phyloP scores from a whole-genome alignment of 2,888 invertebrate species.

The Portevinia maculata region DNA sequence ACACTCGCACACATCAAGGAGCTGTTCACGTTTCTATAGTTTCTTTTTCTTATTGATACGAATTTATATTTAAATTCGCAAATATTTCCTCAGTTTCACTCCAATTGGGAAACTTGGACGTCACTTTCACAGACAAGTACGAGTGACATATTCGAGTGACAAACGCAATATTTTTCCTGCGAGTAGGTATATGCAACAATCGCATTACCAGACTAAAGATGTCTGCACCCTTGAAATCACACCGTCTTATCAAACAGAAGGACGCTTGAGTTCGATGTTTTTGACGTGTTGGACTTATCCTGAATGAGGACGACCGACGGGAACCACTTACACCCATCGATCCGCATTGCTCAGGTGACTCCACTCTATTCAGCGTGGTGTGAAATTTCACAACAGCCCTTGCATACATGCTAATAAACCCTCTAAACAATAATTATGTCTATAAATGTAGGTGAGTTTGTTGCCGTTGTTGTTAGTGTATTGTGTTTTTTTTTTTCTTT shows the following conservation, averaged over 20 bases:
- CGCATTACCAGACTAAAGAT: conserved; percentile 34
- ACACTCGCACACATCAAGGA: no score
- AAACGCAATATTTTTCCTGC: no score
- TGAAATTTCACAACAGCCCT: conserved; percentile 41
- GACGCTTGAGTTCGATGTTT: conserved; percentile 24
- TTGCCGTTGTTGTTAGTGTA: conserved; percentile 13
- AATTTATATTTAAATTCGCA: conserved; percentile 5
- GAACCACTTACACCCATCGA: conserved; percentile 22
- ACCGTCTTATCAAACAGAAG: conserved; percentile 7
- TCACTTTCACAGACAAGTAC: conserved; percentile 1
- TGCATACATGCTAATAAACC: conserved; percentile 41
- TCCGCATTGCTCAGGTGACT: conserved; percentile 3
- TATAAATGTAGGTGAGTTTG: conserved; percentile 53
- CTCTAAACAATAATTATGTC: conserved; percentile 53
- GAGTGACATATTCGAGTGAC: no score
- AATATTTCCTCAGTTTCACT: conserved; percentile 19
- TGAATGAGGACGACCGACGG: conserved; percentile 21
- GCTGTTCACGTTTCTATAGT: not conserved
- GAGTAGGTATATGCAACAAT: conserved; percentile 14
- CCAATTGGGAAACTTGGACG: not conserved
- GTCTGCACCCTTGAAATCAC: conserved; percentile 42
- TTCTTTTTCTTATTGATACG: not conserved
- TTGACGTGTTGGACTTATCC: conserved; percentile 37
- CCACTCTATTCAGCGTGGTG: conserved; percentile 11
- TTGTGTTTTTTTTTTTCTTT: conserved; percentile 7